phyloP scores from a whole-genome alignment of 2,888 invertebrate genomes.

The Phanerotoma sp. region DNA sequence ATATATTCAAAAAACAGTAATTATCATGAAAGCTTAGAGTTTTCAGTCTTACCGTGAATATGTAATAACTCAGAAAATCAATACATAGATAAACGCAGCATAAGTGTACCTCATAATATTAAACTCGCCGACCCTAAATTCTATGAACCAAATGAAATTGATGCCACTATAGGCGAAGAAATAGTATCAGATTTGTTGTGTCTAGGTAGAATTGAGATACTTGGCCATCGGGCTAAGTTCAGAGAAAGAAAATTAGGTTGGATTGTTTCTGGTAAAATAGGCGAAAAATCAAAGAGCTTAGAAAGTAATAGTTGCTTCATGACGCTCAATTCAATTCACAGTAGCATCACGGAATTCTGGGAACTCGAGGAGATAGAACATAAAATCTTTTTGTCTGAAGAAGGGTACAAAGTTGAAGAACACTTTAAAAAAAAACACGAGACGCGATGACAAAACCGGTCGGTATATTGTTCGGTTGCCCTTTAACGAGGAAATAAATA shows the following conservation, averaged over 20 bases:
- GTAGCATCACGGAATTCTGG: too few relatives aligned
- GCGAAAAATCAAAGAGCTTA: too few relatives aligned
- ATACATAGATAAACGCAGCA: background rate
- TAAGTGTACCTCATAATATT: background rate
- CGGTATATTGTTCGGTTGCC: constrained; percentile 39
- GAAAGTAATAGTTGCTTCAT: too few relatives aligned
- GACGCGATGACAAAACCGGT: constrained; percentile 30
- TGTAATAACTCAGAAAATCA: background rate
- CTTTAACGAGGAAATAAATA: constrained; percentile 25
- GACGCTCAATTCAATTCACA: too few relatives aligned
- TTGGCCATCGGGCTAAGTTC: too few relatives aligned
- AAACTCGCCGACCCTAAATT: constrained; percentile 1
- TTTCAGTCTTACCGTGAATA: constrained; percentile 4
- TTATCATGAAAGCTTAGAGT: constrained; percentile 6
- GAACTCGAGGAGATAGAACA: too few relatives aligned
- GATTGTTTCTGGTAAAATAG: too few relatives aligned
- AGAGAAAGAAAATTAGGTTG: too few relatives aligned
- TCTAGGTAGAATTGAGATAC: too few relatives aligned
- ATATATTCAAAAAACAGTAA: constrained; percentile 2
- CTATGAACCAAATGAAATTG: too few relatives aligned
- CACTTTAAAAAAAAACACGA: constrained; percentile 34
- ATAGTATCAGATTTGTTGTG: too few relatives aligned
- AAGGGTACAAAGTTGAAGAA: constrained; percentile 31
- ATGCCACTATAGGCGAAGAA: too few relatives aligned
- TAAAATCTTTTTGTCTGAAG: constrained; percentile 27